Conservation (phyloP, 53 echinoderm and acorn worm species). For the Mesocentrotus franciscanus region DNA sequence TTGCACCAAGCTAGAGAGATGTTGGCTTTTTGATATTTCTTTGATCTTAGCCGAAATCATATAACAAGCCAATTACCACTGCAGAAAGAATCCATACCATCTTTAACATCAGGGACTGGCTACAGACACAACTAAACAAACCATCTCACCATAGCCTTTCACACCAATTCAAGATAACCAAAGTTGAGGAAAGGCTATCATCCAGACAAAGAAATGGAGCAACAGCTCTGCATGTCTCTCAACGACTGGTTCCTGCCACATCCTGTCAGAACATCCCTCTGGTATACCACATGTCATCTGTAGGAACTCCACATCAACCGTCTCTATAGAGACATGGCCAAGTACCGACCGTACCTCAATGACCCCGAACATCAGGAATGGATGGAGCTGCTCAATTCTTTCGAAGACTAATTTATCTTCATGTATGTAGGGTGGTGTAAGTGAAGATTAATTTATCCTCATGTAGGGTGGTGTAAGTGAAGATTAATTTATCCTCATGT, state of each 20-base stretch:
- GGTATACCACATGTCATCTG: not conserved
- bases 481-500: no score
- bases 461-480: no score
- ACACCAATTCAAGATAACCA: slow-evolving; percentile 29
- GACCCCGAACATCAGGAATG: slow-evolving; percentile 29
- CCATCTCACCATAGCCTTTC: slow-evolving; percentile 34
- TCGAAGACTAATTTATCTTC: no score
- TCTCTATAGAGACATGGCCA: not conserved
- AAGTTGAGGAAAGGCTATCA: not conserved
- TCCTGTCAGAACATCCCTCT: not conserved
- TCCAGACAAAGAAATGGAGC: slow-evolving; percentile 47
- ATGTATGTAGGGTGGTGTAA: no score
- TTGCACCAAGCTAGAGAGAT: no score
- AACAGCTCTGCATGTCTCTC: not conserved
- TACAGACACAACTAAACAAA: not conserved
- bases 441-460: no score
- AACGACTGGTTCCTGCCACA: not conserved
- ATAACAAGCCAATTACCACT: slow-evolving; percentile 22
- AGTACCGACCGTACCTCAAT: slow-evolving; percentile 19
- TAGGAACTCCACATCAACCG: not conserved
- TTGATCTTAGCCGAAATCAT: slow-evolving; percentile 18
- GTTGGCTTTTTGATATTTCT: no score
- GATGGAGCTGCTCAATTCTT: not conserved
- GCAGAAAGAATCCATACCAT: slow-evolving; percentile 32
- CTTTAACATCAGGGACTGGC: slow-evolving; percentile 23